Percentiles rank a stretch among this genome's conserved stretches.
These are phyloP conservation scores for Mormyrus lacerda DNA, from an alignment of 2,113 vertebrate species.

Conservation along the genomic window DNA sequence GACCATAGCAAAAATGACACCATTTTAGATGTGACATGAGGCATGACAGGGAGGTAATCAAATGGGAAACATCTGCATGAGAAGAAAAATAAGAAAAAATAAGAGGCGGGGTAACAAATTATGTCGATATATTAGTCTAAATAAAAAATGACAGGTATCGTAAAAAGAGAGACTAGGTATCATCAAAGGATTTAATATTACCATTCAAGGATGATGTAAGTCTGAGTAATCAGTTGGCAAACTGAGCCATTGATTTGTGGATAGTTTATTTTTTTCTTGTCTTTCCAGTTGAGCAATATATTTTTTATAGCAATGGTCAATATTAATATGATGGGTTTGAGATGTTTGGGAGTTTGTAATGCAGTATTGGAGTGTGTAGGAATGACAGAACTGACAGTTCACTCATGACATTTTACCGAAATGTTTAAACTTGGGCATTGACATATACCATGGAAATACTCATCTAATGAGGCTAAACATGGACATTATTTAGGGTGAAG, in stretches of 20 bases:
- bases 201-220: background rate
- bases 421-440: background rate
- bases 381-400: background rate
- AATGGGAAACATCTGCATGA: background rate
- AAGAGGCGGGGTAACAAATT: background rate
- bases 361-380: background rate
- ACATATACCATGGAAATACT: background rate
- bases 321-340: background rate
- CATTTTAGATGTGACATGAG: background rate
- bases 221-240: background rate
- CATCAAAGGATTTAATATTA: background rate
- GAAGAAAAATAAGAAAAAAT: background rate
- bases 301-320: background rate
- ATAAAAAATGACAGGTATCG: background rate
- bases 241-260: background rate
- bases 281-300: background rate
- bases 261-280: background rate
- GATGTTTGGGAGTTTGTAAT: background rate
- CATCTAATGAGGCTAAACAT: background rate
- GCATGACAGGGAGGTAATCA: background rate
- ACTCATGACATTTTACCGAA: background rate
- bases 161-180: background rate
- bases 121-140: background rate
- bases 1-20: background rate
- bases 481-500: background rate